Conservation (phyloP, 2,797 vertebrate species). For the Coregonus sp. region DNA sequence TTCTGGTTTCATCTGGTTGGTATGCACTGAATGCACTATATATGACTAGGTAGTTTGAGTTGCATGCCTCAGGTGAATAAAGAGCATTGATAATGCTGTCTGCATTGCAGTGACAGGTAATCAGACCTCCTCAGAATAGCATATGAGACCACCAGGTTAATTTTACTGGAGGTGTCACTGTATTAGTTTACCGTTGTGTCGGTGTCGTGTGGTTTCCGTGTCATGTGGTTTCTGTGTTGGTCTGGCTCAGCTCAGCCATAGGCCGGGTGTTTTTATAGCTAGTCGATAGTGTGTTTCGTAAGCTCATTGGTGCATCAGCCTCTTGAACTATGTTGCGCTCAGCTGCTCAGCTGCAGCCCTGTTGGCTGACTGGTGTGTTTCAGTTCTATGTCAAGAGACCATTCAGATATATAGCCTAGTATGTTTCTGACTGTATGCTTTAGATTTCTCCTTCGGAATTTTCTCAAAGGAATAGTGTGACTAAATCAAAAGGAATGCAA, state of each 20-base stretch:
- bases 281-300: background rate
- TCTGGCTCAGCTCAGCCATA: background rate
- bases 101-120: no score
- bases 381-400: background rate
- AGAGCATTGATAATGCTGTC: no score
- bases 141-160: no score
- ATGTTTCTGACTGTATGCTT: no score
- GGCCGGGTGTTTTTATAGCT: background rate
- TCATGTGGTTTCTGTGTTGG: background rate
- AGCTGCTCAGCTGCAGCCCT: background rate
- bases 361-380: background rate
- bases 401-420: background rate
- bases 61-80: no score
- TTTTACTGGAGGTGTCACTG: no score
- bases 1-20: conserved; percentile 13
- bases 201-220: background rate
- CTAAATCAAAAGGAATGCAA: background rate
- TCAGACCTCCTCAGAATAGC: no score
- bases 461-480: background rate
- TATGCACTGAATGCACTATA: background rate
- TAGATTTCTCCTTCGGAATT: background rate
- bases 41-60: no score
- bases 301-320: background rate
- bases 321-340: background rate
- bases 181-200: background rate